Evolutionary conservation across 92 coral and sea anemone genomes (phyloP).

Genomic region (Phenganax marumi): DNA sequence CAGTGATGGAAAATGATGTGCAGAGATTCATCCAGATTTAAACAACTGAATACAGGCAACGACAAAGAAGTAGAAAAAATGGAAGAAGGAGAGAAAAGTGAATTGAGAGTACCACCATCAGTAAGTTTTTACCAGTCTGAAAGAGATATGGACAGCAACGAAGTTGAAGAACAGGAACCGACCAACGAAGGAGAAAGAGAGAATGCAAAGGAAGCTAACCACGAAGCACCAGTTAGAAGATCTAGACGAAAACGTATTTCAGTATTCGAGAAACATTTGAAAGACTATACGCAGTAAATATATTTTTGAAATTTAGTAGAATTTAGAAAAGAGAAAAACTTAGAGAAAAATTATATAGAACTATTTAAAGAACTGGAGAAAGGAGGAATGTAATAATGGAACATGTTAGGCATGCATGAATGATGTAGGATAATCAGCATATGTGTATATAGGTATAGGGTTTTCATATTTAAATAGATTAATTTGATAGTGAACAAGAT

Average conservation of each 20-base stretch:
- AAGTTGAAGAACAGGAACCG: background rate
- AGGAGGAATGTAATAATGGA: background rate
- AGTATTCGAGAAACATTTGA: background rate
- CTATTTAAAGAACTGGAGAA: background rate
- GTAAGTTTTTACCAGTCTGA: too few species aligned
- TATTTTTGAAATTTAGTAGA: background rate
- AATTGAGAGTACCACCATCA: slow-evolving; percentile 6
- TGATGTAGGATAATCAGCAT: too few species aligned
- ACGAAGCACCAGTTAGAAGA: background rate
- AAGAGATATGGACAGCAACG: background rate
- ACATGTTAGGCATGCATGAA: background rate
- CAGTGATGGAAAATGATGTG: slow-evolving; percentile 51
- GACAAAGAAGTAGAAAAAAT: slow-evolving; percentile 21
- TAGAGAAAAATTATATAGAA: background rate
- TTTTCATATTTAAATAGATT: too few species aligned
- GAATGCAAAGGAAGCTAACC: background rate
- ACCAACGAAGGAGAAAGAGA: background rate
- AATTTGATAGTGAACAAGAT: too few species aligned
- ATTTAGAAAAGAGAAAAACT: background rate
- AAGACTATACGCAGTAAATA: background rate
- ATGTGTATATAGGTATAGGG: too few species aligned
- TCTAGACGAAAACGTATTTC: slow-evolving; percentile 14
- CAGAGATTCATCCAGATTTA: slow-evolving; percentile 51
- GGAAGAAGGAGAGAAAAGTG: background rate
- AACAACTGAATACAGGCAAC: slow-evolving; percentile 33